phyloP scores from a whole-genome alignment of 2,888 invertebrate species.

The Nomada ruficornis region DNA sequence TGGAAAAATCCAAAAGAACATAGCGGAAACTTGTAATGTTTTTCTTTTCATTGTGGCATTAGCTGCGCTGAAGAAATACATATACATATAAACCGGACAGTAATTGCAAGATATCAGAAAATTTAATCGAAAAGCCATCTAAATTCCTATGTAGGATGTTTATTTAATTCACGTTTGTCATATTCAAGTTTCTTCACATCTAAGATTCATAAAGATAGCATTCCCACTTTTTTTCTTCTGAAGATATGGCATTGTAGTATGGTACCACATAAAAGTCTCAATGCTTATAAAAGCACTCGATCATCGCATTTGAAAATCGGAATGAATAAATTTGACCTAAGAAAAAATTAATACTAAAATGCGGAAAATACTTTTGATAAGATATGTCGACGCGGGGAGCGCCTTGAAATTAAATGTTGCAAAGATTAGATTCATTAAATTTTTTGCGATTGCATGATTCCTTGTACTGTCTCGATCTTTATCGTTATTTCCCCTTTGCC shows the following conservation, averaged over 20 bases:
- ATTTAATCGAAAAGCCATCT: constrained; percentile 23
- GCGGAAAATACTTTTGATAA: constrained; percentile 4
- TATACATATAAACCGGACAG: too few species aligned
- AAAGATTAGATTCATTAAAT: constrained; percentile 1
- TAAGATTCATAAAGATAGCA: constrained; percentile 19
- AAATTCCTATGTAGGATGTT: constrained; percentile 21
- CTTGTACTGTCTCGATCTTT: constrained; percentile 2
- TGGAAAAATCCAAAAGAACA: neutral
- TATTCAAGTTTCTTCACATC: constrained; percentile 25
- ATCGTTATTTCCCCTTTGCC: neutral
- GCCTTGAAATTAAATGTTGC: neutral
- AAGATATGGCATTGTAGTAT: constrained; percentile 20
- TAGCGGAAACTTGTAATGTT: neutral
- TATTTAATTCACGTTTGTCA: constrained; percentile 22
- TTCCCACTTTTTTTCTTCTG: neutral
- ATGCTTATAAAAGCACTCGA: constrained; percentile 5
- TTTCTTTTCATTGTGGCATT: neutral
- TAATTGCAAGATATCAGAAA: neutral
- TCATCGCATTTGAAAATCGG: too few species aligned
- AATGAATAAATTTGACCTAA: too few species aligned
- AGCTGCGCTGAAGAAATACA: too few species aligned
- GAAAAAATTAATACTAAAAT: neutral
- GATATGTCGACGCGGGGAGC: neutral
- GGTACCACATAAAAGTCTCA: constrained; percentile 3
- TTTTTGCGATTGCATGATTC: constrained; percentile 15